A percentile compares a stretch with the other conserved stretches of the same genome.
Evolutionary conservation across 2,113 vertebrate genomes (phyloP).

Genomic region (Pipra filicauda): DNA sequence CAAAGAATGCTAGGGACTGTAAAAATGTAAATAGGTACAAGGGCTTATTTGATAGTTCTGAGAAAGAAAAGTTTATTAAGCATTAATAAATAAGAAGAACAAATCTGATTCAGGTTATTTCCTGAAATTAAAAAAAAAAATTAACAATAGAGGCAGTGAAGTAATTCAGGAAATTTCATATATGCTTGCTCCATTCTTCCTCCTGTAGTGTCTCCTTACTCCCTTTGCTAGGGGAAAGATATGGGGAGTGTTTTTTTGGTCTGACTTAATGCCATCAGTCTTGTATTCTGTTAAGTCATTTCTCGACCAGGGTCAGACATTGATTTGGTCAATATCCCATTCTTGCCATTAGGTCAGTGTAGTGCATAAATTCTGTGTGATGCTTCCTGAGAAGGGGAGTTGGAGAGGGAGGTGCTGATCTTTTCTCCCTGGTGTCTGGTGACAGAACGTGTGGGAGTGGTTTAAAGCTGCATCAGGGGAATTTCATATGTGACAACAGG

Average conservation of each 20-base stretch:
- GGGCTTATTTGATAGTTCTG: not conserved
- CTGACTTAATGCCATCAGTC: not conserved
- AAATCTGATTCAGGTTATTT: not conserved
- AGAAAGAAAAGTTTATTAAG: not conserved
- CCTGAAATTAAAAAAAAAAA: not conserved
- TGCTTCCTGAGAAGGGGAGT: not conserved
- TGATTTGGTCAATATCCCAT: not conserved
- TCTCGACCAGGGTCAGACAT: not conserved
- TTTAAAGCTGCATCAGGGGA: not conserved
- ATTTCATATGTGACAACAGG: not conserved
- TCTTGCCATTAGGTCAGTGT: not conserved
- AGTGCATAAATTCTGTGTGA: not conserved
- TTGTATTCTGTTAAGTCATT: not conserved
- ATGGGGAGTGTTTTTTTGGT: not conserved
- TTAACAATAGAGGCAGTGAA: not conserved
- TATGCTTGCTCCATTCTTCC: not conserved
- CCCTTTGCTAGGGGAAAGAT: not conserved
- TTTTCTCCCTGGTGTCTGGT: not conserved
- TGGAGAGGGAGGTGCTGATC: not conserved
- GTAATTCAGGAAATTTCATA: not conserved
- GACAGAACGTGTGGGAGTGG: fast-evolving
- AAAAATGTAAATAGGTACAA: not conserved
- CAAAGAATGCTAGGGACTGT: not conserved
- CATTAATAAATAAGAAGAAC: not conserved
- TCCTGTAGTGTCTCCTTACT: not conserved